These are phyloP conservation scores for Vidua macroura DNA, from an alignment of 2,113 vertebrate genomes.

Conservation along the genomic window DNA sequence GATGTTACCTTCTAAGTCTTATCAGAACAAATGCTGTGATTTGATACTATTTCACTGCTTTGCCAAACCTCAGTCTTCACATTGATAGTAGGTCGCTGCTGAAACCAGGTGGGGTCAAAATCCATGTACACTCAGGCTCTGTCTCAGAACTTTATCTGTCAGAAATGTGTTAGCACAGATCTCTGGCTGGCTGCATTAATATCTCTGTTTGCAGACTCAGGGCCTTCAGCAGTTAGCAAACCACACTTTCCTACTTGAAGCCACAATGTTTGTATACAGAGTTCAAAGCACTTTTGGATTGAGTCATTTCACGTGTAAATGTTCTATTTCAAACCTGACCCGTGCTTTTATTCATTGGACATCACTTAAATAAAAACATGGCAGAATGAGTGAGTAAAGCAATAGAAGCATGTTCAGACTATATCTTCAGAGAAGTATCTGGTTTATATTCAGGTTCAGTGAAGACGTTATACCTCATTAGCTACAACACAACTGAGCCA, in stretches of 20 bases:
- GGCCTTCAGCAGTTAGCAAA: background rate
- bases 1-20: background rate
- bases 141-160: background rate
- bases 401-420: background rate
- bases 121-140: background rate
- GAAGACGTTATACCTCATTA: slow-evolving; percentile 65
- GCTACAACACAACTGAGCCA: slow-evolving; percentile 57
- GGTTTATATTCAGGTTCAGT: slow-evolving; percentile 58
- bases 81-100: background rate
- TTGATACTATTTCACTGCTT: background rate
- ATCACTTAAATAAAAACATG: slow-evolving; percentile 64
- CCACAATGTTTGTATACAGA: slow-evolving; percentile 6
- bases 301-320: slow-evolving; percentile 23
- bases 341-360: slow-evolving; percentile 38
- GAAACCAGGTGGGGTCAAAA: background rate
- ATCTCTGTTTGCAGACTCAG: background rate
- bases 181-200: background rate
- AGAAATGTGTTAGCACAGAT: background rate
- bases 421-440: slow-evolving; percentile 30
- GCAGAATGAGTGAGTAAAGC: slow-evolving; percentile 1
- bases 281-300: slow-evolving; percentile 14
- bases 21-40: background rate
- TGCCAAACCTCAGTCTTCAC: background rate
- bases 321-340: slow-evolving; percentile 58
- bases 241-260: slow-evolving; percentile 3